These are phyloP conservation scores for Myotis planiceps DNA, from an alignment of 2,797 vertebrate species.

Conservation along the genomic window DNA sequence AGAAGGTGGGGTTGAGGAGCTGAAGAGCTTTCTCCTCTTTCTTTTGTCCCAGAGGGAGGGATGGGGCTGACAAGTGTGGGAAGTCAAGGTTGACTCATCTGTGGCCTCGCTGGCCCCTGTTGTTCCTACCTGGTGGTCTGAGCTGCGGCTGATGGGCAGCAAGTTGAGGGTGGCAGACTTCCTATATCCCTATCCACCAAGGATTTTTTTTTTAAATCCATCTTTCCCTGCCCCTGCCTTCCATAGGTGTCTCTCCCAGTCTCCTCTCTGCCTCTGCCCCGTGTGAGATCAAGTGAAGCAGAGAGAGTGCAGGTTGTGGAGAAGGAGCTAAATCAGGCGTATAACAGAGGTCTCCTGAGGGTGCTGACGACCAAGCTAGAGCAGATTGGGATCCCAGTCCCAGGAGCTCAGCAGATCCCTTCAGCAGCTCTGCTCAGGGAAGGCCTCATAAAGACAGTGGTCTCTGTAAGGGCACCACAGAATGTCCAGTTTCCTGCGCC, in stretches of 20 bases:
- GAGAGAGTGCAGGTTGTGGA: neutral
- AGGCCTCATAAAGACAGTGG: neutral
- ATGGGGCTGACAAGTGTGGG: neutral
- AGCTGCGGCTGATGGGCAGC: neutral
- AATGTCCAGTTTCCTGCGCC: neutral
- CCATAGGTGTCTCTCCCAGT: fast-evolving
- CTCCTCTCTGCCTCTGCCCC: neutral
- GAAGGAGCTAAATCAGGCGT: neutral
- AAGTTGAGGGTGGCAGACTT: neutral
- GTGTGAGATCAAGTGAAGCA: neutral
- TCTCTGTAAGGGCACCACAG: neutral
- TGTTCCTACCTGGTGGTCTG: neutral
- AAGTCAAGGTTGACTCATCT: neutral
- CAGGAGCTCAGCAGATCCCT: fast-evolving
- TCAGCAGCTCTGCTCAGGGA: neutral
- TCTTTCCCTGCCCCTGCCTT: neutral
- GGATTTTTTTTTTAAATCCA: neutral
- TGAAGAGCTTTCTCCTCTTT: neutral
- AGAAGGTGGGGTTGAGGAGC: fast-evolving
- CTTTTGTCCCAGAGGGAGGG: neutral
- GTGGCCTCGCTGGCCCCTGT: fast-evolving
- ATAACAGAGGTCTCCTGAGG: neutral
- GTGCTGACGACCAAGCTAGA: neutral
- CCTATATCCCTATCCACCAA: neutral
- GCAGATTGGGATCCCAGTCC: fast-evolving